Conservation (phyloP, 2,888 invertebrate species). For the Nezara viridula region DNA sequence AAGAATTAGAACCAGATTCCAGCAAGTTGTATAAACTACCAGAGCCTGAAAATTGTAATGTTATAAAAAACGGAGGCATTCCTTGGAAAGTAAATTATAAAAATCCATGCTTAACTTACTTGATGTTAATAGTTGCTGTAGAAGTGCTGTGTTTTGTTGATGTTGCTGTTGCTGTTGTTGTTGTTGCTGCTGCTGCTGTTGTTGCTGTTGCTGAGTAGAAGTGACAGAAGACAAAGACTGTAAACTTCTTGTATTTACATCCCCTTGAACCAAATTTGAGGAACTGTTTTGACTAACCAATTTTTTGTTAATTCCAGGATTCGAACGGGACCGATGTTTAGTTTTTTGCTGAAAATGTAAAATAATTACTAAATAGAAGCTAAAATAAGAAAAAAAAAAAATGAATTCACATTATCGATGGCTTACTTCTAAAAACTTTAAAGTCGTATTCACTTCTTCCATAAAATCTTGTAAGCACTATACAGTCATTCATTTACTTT, state of each 20-base stretch:
- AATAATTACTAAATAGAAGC: not conserved
- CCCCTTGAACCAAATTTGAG: conserved; percentile 27
- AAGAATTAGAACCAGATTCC: conserved; percentile 20
- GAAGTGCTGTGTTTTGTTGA: conserved; percentile 53
- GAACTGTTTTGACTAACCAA: not conserved
- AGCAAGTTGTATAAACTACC: conserved; percentile 29
- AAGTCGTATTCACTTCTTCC: too few species aligned
- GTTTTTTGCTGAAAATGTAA: conserved; percentile 47
- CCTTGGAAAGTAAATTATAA: not conserved
- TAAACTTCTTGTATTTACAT: not conserved
- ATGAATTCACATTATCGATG: too few species aligned
- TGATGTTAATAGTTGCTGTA: conserved; percentile 52
- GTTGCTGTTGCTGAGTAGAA: conserved; percentile 2
- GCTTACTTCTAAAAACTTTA: too few species aligned
- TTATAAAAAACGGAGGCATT: not conserved
- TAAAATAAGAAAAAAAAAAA: not conserved
- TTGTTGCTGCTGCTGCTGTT: conserved; percentile 21
- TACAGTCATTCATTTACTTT: too few species aligned
- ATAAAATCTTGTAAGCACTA: too few species aligned
- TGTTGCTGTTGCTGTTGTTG: conserved; percentile 33
- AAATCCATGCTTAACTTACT: not conserved
- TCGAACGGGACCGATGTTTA: conserved; percentile 44
- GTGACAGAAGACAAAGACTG: conserved; percentile 6
- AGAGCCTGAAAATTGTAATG: conserved; percentile 24
- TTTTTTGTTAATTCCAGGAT: conserved; percentile 39